phyloP scores from a whole-genome alignment of 2,888 invertebrate genomes.

The Ditula angustiorana region DNA sequence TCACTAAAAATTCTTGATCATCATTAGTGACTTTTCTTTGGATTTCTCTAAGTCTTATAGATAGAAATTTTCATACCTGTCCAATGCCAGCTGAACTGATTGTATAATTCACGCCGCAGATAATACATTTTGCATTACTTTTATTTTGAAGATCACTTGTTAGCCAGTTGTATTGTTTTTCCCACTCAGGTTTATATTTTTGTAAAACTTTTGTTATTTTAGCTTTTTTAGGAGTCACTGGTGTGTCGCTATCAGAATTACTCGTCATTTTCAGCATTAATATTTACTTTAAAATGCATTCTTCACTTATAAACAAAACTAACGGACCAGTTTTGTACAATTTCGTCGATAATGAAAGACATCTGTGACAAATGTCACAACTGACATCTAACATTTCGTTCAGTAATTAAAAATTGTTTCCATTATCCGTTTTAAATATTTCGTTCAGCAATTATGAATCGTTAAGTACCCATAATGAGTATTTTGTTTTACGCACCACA shows the following conservation, averaged over 20 bases:
- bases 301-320: too few relatives aligned
- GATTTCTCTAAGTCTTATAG: not conserved
- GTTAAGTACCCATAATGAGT: not conserved
- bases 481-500: not conserved
- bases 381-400: not conserved
- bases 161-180: not conserved
- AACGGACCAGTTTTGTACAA: too few relatives aligned
- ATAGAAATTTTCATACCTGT: not conserved
- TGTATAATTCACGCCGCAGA: too few relatives aligned
- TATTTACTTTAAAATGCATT: too few relatives aligned
- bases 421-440: not conserved
- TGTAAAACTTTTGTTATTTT: too few relatives aligned
- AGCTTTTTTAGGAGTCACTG: too few relatives aligned
- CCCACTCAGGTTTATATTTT: not conserved
- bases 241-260: too few relatives aligned
- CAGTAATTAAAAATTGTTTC: not conserved
- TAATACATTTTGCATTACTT: constrained; percentile 9
- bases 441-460: not conserved
- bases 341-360: not conserved
- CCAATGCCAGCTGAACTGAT: not conserved
- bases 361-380: not conserved
- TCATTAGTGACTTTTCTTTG: constrained; percentile 19
- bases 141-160: not conserved
- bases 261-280: too few relatives aligned
- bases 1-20: constrained; percentile 22